A percentile compares a stretch with the other conserved stretches of the same genome.
These are phyloP conservation scores for Sebastolobus altivelis DNA, from an alignment of 2,797 vertebrate genomes.

Conservation along the genomic window DNA sequence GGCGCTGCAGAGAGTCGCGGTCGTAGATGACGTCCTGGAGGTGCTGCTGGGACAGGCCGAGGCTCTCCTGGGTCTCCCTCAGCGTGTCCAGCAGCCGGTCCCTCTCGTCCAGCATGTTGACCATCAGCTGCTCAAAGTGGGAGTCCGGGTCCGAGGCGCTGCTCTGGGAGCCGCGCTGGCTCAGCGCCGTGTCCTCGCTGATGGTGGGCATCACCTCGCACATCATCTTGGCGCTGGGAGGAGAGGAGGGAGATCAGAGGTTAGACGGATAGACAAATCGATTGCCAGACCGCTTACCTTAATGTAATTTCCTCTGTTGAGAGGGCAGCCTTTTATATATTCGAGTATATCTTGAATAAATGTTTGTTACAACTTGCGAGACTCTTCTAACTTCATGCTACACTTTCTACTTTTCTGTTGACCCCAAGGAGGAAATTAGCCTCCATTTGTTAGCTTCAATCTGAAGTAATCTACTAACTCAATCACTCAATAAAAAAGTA, in stretches of 20 bases:
- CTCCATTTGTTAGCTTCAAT: not conserved
- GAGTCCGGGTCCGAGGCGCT: slow-evolving; percentile 97
- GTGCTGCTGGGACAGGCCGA: slow-evolving; percentile 94
- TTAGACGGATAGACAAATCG: not conserved
- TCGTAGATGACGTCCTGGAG: slow-evolving; percentile 98
- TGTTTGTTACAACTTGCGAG: not conserved
- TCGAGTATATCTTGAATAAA: not conserved
- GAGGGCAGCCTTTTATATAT: not conserved
- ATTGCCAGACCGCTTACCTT: not conserved
- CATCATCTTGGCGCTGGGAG: slow-evolving; percentile 91
- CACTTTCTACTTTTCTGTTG: not conserved
- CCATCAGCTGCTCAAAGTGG: slow-evolving; percentile 99
- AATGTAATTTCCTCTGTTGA: not conserved
- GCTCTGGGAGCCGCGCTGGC: slow-evolving; percentile 97
- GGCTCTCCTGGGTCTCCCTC: slow-evolving; percentile 97
- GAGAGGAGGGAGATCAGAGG: not conserved
- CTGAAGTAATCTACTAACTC: not conserved
- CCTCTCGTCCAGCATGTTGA: slow-evolving; percentile 99
- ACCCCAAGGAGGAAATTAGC: not conserved
- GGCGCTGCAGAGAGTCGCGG: slow-evolving; percentile 96
- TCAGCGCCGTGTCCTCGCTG: slow-evolving; percentile 98
- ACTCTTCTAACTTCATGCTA: not conserved
- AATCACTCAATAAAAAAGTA: not conserved
- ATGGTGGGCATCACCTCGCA: slow-evolving; percentile 99
- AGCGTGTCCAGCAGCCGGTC: slow-evolving; percentile 97